Base-by-base conservation (phyloP, 1,140 invertebrate species). In the Adelges cooleyi region DNA sequence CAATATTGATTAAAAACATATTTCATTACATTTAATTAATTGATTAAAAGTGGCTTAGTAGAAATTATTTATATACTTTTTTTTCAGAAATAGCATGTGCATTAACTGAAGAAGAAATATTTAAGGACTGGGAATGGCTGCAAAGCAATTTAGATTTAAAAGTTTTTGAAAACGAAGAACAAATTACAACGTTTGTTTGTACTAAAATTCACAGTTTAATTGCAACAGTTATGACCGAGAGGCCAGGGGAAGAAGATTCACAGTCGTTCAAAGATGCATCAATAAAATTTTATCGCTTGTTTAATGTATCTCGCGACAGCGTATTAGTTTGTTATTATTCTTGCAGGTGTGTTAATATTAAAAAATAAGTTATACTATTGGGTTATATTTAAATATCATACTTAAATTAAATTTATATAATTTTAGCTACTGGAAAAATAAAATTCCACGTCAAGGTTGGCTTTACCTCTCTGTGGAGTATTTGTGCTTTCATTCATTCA, bases 141-240 rank as follows among this genome's bases (percentile, higher is more conserved):
- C 85, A 94, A 71, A 79, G 82, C 29, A 89, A 97, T 82, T 77
- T 98, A 11, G 83, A 88, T 70, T 77, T 98, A 36, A 84, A 86
- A 74, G 86, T 85, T 20, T 96, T 98, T 81, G 93, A 97, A 70
- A 87, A 80, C 68, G 92, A 96, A 73, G 91, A 95, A 70, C 94
- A 98, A 76, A 82, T 93, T 25, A 93, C 91, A 51, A 89, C 93
- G 69, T 98, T 95, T 83, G 93, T 98, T 10, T 85, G 83, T 69
- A 95, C 92, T 73, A 98, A 99, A 84, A 92, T 99, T 66, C 87
- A 96, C 74, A 96, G 91, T 49, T 78, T 95, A 59, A 82, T 93
- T 69, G 90, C 89, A 17, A 86, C 79, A 66, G 44, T 51, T 40
- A 29, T 66, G 23, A 44, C 66, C 67, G 66, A 69, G 72, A 74